These are phyloP conservation scores for Altica lythri DNA, from an alignment of 2,888 invertebrate genomes.

Conservation along the genomic window DNA sequence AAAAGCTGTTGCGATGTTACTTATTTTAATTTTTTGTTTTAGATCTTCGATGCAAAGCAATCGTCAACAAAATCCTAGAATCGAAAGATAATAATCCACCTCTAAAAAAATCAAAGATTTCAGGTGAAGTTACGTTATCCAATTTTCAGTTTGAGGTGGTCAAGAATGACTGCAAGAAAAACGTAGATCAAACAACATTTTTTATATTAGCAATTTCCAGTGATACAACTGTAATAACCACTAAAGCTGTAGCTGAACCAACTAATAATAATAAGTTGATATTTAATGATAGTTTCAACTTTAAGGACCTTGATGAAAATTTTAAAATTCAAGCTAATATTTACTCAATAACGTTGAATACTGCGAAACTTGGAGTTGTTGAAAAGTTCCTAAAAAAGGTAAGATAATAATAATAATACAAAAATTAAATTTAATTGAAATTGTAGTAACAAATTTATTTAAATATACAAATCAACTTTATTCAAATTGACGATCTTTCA, in stretches of 20 bases:
- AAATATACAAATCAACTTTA: no score
- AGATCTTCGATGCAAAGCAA: conserved; percentile 35
- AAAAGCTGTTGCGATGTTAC: background rate
- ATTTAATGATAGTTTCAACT: conserved; percentile 47
- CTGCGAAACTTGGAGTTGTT: conserved; percentile 5
- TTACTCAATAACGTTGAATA: conserved; percentile 52
- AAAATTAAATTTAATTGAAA: no score
- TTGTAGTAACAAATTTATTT: no score
- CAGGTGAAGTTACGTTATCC: conserved; percentile 37
- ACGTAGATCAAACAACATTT: conserved; percentile 46
- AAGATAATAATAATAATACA: conserved; percentile 7
- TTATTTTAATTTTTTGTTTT: conserved; percentile 18
- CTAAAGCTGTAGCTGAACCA: conserved; percentile 42
- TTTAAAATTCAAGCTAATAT: conserved; percentile 58
- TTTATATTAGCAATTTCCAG: conserved; percentile 51
- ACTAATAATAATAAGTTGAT: conserved; percentile 31
- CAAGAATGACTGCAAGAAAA: conserved; percentile 13
- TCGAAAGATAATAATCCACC: conserved; percentile 23
- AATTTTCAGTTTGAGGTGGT: conserved; percentile 41
- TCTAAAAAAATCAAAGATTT: conserved; percentile 19
- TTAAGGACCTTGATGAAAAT: conserved; percentile 50
- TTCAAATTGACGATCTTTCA: no score
- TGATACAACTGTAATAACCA: conserved; percentile 45
- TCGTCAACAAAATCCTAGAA: conserved; percentile 37
- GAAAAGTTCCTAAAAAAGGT: conserved; percentile 19